Evolutionary conservation across 2,797 vertebrate species (phyloP).

Genomic region (Tokudaia muenninki): DNA sequence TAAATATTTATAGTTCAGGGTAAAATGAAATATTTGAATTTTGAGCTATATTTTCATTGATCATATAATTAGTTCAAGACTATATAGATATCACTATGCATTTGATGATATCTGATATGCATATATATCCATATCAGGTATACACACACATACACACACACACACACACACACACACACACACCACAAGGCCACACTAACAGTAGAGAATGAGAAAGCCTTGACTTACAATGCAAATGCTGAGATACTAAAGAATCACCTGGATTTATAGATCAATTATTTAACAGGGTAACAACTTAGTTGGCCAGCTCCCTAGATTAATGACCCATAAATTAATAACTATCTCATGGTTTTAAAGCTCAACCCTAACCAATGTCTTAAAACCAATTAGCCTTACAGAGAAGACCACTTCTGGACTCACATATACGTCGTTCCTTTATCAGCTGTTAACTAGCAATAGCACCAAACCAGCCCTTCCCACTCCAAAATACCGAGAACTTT

Average conservation of each 20-base stretch:
- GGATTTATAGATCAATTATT: conserved; percentile 75
- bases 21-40: conserved; percentile 41
- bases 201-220: not conserved
- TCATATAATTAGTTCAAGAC: conserved; percentile 18
- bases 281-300: conserved; percentile 64
- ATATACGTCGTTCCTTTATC: conserved; percentile 5
- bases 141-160: too few species aligned
- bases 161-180: too few species aligned
- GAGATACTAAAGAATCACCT: conserved; percentile 60
- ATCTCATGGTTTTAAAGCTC: conserved; percentile 1
- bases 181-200: not conserved
- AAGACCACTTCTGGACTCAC: conserved; percentile 40
- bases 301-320: conserved; percentile 64
- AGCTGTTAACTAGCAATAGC: not conserved
- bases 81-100: not conserved
- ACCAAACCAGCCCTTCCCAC: not conserved
- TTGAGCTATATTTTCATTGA: not conserved
- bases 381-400: conserved; percentile 58
- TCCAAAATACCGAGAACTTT: not conserved
- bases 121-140: too few species aligned
- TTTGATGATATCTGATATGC: not conserved
- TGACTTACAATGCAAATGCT: conserved; percentile 40
- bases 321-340: conserved; percentile 67
- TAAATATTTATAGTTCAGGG: not conserved
- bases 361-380: not conserved